Percentiles rank a stretch among this genome's conserved stretches.
Evolutionary conservation across 2,888 invertebrate genomes (phyloP).

Genomic region (Hydropsyche betteni): DNA sequence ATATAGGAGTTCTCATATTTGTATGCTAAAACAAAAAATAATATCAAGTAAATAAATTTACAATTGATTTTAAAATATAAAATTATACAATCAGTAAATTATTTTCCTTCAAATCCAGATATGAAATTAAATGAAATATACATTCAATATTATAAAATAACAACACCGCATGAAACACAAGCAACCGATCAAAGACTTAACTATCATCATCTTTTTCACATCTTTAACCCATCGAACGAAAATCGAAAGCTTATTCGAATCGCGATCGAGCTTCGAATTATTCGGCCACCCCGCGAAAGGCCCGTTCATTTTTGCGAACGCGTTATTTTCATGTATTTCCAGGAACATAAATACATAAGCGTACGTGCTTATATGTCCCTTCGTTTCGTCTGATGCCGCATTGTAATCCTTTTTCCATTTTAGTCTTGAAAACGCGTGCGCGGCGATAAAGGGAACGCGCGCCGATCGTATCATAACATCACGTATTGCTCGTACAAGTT

Average conservation of each 20-base stretch:
- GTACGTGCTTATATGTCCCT: not conserved
- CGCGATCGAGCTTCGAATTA: not conserved
- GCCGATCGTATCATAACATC: constrained; percentile 15
- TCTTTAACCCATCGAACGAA: not conserved
- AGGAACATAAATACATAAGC: not conserved
- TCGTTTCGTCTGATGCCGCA: not conserved
- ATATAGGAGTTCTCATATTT: no score
- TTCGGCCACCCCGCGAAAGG: not conserved
- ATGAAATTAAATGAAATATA: no score
- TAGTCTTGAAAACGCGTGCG: constrained; percentile 22
- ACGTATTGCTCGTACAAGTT: constrained; percentile 12
- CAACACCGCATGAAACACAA: no score
- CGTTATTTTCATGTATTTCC: not conserved
- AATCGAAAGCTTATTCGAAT: not conserved
- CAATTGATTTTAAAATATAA: no score
- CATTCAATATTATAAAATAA: no score
- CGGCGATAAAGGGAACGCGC: not conserved
- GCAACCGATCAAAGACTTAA: no score
- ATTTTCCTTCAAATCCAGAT: no score
- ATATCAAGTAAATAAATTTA: no score
- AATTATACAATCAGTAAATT: no score
- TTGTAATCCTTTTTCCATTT: constrained; percentile 27
- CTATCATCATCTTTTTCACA: no score
- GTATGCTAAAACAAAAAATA: no score
- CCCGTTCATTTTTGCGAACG: not conserved